A percentile compares a stretch with the other conserved stretches of the same genome.
phyloP scores from a whole-genome alignment of 2,113 vertebrate genomes.

The Nothoprocta pentlandii region DNA sequence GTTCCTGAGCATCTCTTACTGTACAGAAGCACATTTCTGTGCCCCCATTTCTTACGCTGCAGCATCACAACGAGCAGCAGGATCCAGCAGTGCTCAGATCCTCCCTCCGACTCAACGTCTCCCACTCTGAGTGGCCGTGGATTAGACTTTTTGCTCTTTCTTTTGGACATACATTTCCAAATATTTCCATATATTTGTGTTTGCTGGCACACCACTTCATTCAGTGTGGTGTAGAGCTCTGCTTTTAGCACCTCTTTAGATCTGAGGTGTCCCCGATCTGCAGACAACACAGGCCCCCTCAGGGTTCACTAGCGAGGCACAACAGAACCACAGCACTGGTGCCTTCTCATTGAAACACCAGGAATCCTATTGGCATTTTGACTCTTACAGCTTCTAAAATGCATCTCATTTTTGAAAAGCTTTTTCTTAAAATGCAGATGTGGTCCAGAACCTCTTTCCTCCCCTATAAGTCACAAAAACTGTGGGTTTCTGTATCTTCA shows the following conservation, averaged over 20 bases:
- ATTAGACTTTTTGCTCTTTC: background rate
- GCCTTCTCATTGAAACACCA: background rate
- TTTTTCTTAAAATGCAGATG: no score
- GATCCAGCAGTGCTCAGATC: background rate
- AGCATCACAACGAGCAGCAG: background rate
- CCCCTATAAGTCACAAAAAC: no score
- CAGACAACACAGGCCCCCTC: rapidly evolving
- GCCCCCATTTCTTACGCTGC: background rate
- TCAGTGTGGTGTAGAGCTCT: background rate
- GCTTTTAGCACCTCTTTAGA: background rate
- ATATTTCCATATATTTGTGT: background rate
- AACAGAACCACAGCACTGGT: background rate
- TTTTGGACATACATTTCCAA: background rate
- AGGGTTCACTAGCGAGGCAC: background rate
- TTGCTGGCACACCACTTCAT: background rate
- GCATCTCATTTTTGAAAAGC: no score
- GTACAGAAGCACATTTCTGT: rapidly evolving
- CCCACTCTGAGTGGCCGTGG: background rate
- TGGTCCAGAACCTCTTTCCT: no score
- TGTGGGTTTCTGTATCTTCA: no score
- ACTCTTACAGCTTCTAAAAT: no score
- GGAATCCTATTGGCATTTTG: background rate
- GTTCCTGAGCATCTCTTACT: background rate
- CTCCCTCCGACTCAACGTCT: background rate
- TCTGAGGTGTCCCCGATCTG: background rate